Percentiles rank a stretch among this genome's conserved stretches.
Evolutionary conservation across 2,888 invertebrate species (phyloP).

Genomic region (Dioctria linearis): DNA sequence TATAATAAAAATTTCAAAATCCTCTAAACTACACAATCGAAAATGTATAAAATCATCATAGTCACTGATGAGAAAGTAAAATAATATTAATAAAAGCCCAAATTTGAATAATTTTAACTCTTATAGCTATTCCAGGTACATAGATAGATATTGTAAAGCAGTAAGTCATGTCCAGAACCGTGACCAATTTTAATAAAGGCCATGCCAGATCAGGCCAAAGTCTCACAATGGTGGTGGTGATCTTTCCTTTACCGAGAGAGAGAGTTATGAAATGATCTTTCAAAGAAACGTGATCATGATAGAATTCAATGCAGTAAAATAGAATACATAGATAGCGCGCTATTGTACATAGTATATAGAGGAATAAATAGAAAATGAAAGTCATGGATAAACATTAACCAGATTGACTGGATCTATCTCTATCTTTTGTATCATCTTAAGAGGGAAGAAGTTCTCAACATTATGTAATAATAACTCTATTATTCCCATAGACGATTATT

Average conservation of each 20-base stretch:
- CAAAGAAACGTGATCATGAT: constrained; percentile 49
- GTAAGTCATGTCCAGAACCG: constrained; percentile 42
- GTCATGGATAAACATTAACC: constrained; percentile 40
- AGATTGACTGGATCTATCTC: constrained; percentile 27
- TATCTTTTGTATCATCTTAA: neutral
- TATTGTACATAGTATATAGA: constrained; percentile 4
- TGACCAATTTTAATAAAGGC: constrained; percentile 47
- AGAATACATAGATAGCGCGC: no score
- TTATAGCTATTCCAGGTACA: neutral
- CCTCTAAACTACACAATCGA: no score
- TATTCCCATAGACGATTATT: constrained; percentile 11
- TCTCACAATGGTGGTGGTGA: neutral
- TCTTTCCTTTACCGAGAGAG: neutral
- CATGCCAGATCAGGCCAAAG: neutral
- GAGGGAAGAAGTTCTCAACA: neutral
- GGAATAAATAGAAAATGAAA: constrained; percentile 26
- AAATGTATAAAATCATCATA: no score
- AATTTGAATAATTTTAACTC: constrained; percentile 44
- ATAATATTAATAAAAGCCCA: constrained; percentile 13
- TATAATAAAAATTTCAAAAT: no score
- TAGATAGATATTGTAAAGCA: neutral
- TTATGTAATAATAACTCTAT: constrained; percentile 45
- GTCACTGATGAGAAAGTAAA: no score
- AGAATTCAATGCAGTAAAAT: neutral
- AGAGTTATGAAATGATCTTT: constrained; percentile 36